phyloP scores from a whole-genome alignment of 1,140 invertebrate genomes.

The Sinella curviseta region DNA sequence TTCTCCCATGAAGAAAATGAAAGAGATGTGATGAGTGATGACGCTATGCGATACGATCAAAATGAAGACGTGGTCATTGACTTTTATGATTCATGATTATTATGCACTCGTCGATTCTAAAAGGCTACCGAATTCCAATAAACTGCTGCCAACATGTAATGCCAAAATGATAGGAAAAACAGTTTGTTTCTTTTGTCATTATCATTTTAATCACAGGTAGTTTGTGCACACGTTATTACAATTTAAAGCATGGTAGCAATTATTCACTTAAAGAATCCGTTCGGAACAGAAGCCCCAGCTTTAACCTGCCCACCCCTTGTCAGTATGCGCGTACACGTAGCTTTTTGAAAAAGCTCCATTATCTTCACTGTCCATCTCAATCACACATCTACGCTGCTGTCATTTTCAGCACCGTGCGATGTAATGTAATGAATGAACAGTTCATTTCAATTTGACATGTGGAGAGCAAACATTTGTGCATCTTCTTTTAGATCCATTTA shows the following conservation, averaged over 20 bases:
- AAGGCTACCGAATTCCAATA: slow-evolving; percentile 4
- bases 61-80: slow-evolving; percentile 7
- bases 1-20: neutral
- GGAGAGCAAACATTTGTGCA: too few species aligned
- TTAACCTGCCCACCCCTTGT: neutral
- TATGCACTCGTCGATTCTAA: neutral
- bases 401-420: too few species aligned
- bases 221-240: neutral
- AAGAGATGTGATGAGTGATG: neutral
- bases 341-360: too few species aligned
- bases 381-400: too few species aligned
- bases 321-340: too few species aligned
- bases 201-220: neutral
- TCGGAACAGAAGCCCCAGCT: too few species aligned
- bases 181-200: neutral
- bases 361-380: too few species aligned
- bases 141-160: neutral
- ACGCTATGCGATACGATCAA: neutral
- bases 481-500: too few species aligned
- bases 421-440: too few species aligned
- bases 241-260: neutral
- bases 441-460: neutral
- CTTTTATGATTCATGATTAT: neutral
- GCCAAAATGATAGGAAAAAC: neutral
- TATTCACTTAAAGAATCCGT: slow-evolving; percentile 15